These are phyloP conservation scores for Echeneis naucrates DNA, from an alignment of 2,797 vertebrate genomes.

Conservation along the genomic window DNA sequence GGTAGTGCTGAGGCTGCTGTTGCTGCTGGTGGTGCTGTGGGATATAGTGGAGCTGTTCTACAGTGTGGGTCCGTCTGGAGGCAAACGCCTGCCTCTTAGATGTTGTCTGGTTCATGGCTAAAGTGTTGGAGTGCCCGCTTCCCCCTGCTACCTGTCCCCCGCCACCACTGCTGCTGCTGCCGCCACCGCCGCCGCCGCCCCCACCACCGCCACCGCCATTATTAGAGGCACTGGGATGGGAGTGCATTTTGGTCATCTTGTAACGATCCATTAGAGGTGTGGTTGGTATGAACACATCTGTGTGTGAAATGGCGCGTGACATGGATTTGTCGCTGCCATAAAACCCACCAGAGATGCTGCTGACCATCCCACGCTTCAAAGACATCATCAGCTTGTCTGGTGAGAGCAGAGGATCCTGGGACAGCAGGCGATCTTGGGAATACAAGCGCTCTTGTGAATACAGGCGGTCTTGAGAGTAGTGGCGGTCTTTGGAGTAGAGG, in stretches of 20 bases:
- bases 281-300: constrained; percentile 96
- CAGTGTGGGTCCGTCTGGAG: constrained; percentile 96
- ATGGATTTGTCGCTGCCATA: constrained; percentile 86
- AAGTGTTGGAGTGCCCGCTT: constrained; percentile 87
- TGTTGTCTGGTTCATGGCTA: constrained; percentile 93
- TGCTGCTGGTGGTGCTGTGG: constrained; percentile 90
- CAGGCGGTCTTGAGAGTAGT: constrained; percentile 85
- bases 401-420: constrained; percentile 95
- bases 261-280: constrained; percentile 97
- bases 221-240: constrained; percentile 98
- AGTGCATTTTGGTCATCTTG: constrained; percentile 99
- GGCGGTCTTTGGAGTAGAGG: constrained; percentile 82
- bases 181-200: constrained; percentile 38
- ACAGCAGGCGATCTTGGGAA: constrained; percentile 89
- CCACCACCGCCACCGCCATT: constrained; percentile 77
- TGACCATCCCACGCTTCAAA: constrained; percentile 87
- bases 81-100: constrained; percentile 97
- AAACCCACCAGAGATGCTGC: constrained; percentile 82
- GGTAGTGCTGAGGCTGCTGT: constrained; percentile 93
- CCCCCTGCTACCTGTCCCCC: constrained; percentile 37
- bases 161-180: constrained; percentile 50
- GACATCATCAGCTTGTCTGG: constrained; percentile 94
- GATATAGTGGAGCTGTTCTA: constrained; percentile 97
- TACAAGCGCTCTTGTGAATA: constrained; percentile 93
- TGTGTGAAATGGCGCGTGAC: constrained; percentile 95